Evolutionary conservation across 1,140 invertebrate species (phyloP).

Genomic region (Drosophila nannoptera): DNA sequence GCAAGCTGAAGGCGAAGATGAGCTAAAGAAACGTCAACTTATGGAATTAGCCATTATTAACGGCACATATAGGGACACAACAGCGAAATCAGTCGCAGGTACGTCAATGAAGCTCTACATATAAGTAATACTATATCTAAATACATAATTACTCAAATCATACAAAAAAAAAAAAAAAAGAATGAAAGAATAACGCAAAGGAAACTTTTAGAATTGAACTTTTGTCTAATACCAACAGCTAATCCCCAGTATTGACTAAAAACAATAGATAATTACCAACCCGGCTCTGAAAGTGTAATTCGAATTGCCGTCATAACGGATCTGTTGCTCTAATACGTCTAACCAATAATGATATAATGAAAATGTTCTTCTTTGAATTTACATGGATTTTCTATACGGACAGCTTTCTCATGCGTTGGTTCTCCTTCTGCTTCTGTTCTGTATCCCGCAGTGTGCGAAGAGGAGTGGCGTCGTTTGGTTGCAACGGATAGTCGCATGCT

Average conservation of each 20-base stretch:
- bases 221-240: slow-evolving; percentile 38
- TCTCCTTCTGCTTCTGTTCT: slow-evolving; percentile 71
- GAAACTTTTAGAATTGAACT: background rate
- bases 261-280: background rate
- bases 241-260: slow-evolving; percentile 35
- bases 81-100: slow-evolving; percentile 88
- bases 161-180: slow-evolving; percentile 21
- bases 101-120: slow-evolving; percentile 49
- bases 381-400: slow-evolving; percentile 58
- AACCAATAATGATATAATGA: slow-evolving; percentile 47
- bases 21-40: slow-evolving; percentile 98
- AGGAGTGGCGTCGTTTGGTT: slow-evolving; percentile 88
- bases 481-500: slow-evolving; percentile 87
- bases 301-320: background rate
- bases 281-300: slow-evolving; percentile 14
- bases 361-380: slow-evolving; percentile 60
- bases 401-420: slow-evolving; percentile 77
- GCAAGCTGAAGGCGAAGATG: slow-evolving; percentile 99
- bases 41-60: slow-evolving; percentile 99
- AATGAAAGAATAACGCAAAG: slow-evolving; percentile 2
- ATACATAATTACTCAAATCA: slow-evolving; percentile 8
- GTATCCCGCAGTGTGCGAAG: slow-evolving; percentile 83
- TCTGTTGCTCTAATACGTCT: slow-evolving; percentile 23
- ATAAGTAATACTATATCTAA: background rate
- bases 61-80: slow-evolving; percentile 98